Evolutionary conservation across 2,888 invertebrate species (phyloP).

Genomic region (Diaprepes abbreviatus): DNA sequence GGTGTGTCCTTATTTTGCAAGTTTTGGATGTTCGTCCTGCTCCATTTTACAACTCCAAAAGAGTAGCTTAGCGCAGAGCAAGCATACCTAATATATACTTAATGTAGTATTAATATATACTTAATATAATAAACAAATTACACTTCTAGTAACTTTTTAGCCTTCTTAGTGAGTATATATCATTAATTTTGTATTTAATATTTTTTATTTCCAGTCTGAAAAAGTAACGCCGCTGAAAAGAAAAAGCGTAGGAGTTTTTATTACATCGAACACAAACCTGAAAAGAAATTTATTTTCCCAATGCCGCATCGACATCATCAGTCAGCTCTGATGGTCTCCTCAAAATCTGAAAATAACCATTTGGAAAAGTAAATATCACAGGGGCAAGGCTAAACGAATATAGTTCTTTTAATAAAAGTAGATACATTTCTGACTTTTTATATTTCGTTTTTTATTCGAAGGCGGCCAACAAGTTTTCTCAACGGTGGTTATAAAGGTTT

Average conservation of each 20-base stretch:
- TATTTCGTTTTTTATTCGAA: neutral
- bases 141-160: too few species aligned
- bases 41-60: too few species aligned
- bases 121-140: too few species aligned
- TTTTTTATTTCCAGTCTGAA: neutral
- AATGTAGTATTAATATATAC: too few species aligned
- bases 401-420: neutral
- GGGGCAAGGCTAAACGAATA: slow-evolving; percentile 11
- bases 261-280: slow-evolving; percentile 5
- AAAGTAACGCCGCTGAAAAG: slow-evolving; percentile 4
- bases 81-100: too few species aligned
- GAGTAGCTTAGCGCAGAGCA: too few species aligned
- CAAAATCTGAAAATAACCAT: slow-evolving; percentile 19
- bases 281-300: slow-evolving; percentile 16
- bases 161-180: too few species aligned
- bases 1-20: too few species aligned
- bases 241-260: slow-evolving; percentile 17
- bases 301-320: slow-evolving; percentile 17
- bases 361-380: slow-evolving; percentile 20
- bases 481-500: too few species aligned
- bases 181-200: too few species aligned
- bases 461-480: neutral
- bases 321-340: slow-evolving; percentile 17
- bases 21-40: too few species aligned
- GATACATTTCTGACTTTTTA: neutral